Percentiles rank a stretch among this genome's conserved stretches.
These are phyloP conservation scores for Pomacea canaliculata DNA, from an alignment of 2,888 invertebrate genomes.

Conservation along the genomic window DNA sequence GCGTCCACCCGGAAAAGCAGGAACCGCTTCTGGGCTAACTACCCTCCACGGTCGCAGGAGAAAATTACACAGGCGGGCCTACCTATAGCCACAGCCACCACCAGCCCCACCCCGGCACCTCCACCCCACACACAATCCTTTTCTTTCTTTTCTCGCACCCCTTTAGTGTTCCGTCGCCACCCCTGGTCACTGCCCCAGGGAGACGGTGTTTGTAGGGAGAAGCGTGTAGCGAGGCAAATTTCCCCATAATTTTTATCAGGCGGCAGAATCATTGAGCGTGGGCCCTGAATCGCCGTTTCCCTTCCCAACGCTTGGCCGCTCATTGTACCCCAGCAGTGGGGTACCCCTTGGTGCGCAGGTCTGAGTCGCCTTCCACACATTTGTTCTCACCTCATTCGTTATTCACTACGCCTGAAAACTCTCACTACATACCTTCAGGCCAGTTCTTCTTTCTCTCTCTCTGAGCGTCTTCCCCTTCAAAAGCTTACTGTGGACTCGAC, in stretches of 20 bases:
- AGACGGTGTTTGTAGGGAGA: constrained; percentile 25
- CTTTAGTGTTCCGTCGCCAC: constrained; percentile 2
- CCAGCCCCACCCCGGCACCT: background rate
- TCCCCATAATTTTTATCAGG: constrained; percentile 27
- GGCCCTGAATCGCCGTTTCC: constrained; percentile 7
- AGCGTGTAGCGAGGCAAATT: constrained; percentile 25
- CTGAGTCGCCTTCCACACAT: constrained; percentile 20
- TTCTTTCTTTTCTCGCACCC: constrained; percentile 1
- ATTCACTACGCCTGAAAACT: constrained; percentile 2
- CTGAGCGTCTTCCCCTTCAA: background rate
- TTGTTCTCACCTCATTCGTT: constrained; percentile 24
- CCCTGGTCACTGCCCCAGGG: constrained; percentile 2
- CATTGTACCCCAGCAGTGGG: constrained; percentile 15
- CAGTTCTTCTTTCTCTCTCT: background rate
- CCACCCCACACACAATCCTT: constrained; percentile 9
- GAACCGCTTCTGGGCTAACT: no score
- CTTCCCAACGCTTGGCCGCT: constrained; percentile 4
- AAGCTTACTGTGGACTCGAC: no score
- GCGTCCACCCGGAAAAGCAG: no score
- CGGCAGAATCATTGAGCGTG: background rate
- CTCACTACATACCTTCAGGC: background rate
- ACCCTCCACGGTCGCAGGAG: background rate
- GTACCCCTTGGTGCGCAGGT: constrained; percentile 12
- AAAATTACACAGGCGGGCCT: constrained; percentile 26
- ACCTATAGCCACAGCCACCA: no score